These are phyloP conservation scores for Polyommatus iphigenia DNA, from an alignment of 2,888 invertebrate species.

Conservation along the genomic window DNA sequence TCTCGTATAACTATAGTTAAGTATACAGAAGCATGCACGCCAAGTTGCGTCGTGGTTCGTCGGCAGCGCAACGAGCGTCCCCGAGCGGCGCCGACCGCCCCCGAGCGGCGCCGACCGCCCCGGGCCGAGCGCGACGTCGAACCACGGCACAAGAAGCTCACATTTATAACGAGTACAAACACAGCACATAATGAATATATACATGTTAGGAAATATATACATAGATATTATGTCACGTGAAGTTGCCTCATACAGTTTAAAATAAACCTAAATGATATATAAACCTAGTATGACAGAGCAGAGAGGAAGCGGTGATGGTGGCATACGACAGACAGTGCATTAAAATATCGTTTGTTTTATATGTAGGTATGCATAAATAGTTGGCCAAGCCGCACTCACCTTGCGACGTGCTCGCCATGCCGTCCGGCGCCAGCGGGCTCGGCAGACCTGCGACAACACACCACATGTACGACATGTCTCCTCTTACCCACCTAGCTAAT, in stretches of 20 bases:
- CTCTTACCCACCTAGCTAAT: slow-evolving; percentile 32
- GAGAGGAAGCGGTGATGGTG: slow-evolving; percentile 81
- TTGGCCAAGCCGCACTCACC: slow-evolving; percentile 84
- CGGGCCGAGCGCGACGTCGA: slow-evolving; percentile 68
- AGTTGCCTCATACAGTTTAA: slow-evolving; percentile 78
- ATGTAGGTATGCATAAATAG: slow-evolving; percentile 79
- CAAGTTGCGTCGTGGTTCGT: slow-evolving; percentile 78
- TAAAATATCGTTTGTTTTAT: slow-evolving; percentile 78
- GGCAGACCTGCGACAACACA: slow-evolving; percentile 78
- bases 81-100: slow-evolving; percentile 54
- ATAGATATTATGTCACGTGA: slow-evolving; percentile 74
- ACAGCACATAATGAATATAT: slow-evolving; percentile 76
- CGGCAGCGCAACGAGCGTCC: slow-evolving; percentile 51
- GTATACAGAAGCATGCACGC: slow-evolving; percentile 77
- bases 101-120: slow-evolving; percentile 61
- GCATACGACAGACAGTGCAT: slow-evolving; percentile 81
- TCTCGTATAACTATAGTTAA: slow-evolving; percentile 66
- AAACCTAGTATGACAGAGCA: slow-evolving; percentile 81
- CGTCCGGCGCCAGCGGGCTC: slow-evolving; percentile 83
- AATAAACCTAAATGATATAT: slow-evolving; percentile 76
- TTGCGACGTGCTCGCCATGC: slow-evolving; percentile 92
- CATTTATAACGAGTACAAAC: slow-evolving; percentile 77
- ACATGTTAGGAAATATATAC: slow-evolving; percentile 71
- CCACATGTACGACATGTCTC: slow-evolving; percentile 41
- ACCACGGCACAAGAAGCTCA: slow-evolving; percentile 79